phyloP scores from a whole-genome alignment of 92 coral and sea anemone genomes.

The Parazoanthus atlanticus region DNA sequence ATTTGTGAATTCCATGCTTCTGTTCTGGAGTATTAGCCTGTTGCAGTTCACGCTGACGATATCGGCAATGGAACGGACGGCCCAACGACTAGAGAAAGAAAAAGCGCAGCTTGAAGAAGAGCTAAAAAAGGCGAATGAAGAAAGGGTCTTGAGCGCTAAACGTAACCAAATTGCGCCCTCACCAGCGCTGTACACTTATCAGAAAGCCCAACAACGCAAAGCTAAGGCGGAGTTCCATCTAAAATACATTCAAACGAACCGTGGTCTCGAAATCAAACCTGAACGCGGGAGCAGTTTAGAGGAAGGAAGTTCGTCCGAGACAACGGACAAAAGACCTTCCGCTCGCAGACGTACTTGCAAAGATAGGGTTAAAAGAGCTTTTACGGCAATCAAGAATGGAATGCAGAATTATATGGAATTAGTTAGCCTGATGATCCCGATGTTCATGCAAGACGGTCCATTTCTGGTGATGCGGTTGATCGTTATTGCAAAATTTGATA shows the following conservation, averaged over 20 bases:
- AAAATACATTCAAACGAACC: constrained; percentile 76
- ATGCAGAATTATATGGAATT: constrained; percentile 77
- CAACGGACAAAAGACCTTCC: not conserved
- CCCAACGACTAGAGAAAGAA: constrained; percentile 83
- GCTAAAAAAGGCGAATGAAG: constrained; percentile 67
- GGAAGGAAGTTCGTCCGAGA: constrained; percentile 36
- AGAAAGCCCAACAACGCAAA: constrained; percentile 52
- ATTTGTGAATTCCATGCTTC: constrained; percentile 81
- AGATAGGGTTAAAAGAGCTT: constrained; percentile 19
- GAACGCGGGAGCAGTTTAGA: constrained; percentile 42
- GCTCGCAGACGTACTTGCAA: not conserved
- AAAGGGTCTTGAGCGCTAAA: constrained; percentile 58
- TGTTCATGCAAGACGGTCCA: constrained; percentile 94
- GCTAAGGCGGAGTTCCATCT: constrained; percentile 52
- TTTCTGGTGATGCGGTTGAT: constrained; percentile 83
- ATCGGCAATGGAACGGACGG: constrained; percentile 84
- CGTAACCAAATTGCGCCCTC: constrained; percentile 81
- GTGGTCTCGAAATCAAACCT: constrained; percentile 78
- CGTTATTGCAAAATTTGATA: constrained; percentile 81
- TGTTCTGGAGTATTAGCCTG: constrained; percentile 92
- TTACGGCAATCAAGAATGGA: constrained; percentile 37
- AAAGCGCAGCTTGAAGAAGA: constrained; percentile 80
- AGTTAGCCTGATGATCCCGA: constrained; percentile 78
- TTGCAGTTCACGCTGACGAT: constrained; percentile 87
- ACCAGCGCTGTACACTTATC: constrained; percentile 81